Conservation (phyloP, 2,888 invertebrate genomes). For the Dryobotodes eremita region DNA sequence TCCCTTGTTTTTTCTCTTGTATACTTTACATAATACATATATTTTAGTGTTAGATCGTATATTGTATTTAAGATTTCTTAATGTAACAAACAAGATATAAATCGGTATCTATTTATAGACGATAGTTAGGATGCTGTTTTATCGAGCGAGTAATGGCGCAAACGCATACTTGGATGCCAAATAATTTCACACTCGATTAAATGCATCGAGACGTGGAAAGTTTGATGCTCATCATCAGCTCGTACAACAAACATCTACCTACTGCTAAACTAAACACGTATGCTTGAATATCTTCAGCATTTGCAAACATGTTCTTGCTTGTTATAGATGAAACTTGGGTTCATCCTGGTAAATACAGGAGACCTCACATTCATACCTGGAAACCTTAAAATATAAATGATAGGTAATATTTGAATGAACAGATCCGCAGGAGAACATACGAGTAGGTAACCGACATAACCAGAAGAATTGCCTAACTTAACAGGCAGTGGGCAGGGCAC, state of each 20-base stretch:
- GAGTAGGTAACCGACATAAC: not conserved
- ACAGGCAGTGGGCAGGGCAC: not conserved
- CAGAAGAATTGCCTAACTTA: not conserved
- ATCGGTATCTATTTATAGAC: constrained; percentile 28
- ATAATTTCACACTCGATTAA: constrained; percentile 48
- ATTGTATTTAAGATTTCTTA: too few relatives aligned
- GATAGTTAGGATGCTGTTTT: constrained; percentile 19
- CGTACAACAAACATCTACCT: not conserved
- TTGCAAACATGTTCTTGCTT: not conserved
- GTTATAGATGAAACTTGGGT: not conserved
- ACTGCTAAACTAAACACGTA: too few relatives aligned
- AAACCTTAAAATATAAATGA: not conserved
- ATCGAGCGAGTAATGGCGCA: constrained; percentile 36
- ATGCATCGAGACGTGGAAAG: constrained; percentile 35
- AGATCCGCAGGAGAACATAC: not conserved
- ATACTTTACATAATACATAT: too few relatives aligned
- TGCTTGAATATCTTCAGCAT: not conserved
- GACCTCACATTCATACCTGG: not conserved
- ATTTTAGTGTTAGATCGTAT: too few relatives aligned
- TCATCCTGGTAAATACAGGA: not conserved
- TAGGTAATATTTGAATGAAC: not conserved
- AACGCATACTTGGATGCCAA: constrained; percentile 44
- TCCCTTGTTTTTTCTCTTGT: too few relatives aligned
- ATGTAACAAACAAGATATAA: constrained; percentile 12
- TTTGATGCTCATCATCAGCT: constrained; percentile 17